Evolutionary conservation across 1,140 invertebrate genomes (phyloP).

Genomic region (Gryllus bimaculatus): DNA sequence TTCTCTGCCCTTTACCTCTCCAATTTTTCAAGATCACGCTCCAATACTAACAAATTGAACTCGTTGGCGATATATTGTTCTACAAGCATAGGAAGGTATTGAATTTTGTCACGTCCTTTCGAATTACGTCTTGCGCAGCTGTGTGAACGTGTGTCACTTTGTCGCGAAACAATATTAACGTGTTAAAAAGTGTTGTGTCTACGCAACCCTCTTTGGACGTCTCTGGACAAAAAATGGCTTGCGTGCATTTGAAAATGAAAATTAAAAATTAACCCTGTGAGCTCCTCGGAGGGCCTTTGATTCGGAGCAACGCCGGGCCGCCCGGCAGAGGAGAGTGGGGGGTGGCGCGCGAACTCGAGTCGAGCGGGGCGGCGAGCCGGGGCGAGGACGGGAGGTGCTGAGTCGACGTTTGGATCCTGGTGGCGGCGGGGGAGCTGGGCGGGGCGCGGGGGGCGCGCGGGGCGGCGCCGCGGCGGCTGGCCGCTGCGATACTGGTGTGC

Average conservation of each 20-base stretch:
- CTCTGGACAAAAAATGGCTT: background rate
- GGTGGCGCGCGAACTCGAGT: background rate
- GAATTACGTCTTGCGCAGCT: background rate
- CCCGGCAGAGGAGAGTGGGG: too few relatives aligned
- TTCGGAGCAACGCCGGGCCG: background rate
- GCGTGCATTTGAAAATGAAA: constrained; percentile 4
- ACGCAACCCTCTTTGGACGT: background rate
- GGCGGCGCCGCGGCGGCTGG: too few relatives aligned
- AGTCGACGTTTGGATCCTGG: background rate
- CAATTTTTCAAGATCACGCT: too few relatives aligned
- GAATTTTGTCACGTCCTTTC: background rate
- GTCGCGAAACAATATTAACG: background rate
- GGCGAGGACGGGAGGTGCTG: too few relatives aligned
- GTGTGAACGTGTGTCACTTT: background rate
- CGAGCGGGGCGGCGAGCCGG: too few relatives aligned
- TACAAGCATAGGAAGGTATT: background rate
- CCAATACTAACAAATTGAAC: too few relatives aligned
- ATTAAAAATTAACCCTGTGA: background rate
- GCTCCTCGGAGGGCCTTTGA: background rate
- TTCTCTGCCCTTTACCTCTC: too few relatives aligned
- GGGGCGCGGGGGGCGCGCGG: too few relatives aligned
- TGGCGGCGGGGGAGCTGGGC: too few relatives aligned
- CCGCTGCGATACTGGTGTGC: background rate
- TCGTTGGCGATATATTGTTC: too few relatives aligned
- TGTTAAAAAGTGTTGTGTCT: background rate